phyloP scores from a whole-genome alignment of 1,140 invertebrate species.

The Battus philenor region DNA sequence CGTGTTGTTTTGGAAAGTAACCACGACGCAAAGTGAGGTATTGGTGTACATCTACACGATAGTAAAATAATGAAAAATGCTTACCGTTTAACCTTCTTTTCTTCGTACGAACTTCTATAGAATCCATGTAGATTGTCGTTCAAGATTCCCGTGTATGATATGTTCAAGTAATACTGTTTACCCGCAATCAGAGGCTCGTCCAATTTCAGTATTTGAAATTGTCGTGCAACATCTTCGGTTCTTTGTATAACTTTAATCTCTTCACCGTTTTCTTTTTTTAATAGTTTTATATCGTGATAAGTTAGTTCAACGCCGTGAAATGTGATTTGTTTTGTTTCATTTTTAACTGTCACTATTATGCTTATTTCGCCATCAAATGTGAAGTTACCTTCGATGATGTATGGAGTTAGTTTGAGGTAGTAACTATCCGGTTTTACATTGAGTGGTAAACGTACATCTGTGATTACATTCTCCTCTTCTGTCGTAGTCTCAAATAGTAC shows the following conservation, averaged over 20 bases:
- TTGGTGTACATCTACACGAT: no score
- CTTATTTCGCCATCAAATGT: conserved; percentile 85
- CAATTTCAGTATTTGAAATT: conserved; percentile 85
- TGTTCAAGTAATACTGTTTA: conserved; percentile 80
- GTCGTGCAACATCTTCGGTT: conserved; percentile 79
- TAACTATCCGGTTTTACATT: conserved; percentile 82
- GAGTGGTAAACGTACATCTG: conserved; percentile 81
- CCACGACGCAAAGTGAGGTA: no score
- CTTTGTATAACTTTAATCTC: conserved; percentile 49
- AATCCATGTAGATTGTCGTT: conserved; percentile 90
- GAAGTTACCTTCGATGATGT: conserved; percentile 84
- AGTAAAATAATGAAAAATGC: not conserved
- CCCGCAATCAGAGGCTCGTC: conserved; percentile 76
- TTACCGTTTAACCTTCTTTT: conserved; percentile 82
- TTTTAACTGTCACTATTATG: conserved; percentile 80
- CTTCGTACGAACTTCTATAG: conserved; percentile 90
- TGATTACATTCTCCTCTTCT: conserved; percentile 35
- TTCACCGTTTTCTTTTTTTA: conserved; percentile 40
- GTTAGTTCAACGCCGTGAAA: conserved; percentile 84
- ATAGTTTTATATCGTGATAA: conserved; percentile 77
- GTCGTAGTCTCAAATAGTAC: conserved; percentile 27
- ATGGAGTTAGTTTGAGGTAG: conserved; percentile 82
- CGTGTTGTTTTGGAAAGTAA: no score
- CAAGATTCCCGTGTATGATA: conserved; percentile 83
- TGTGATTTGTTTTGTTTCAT: conserved; percentile 83